Conservation (phyloP, 2,113 vertebrate genomes). For the Haemorhous mexicanus region DNA sequence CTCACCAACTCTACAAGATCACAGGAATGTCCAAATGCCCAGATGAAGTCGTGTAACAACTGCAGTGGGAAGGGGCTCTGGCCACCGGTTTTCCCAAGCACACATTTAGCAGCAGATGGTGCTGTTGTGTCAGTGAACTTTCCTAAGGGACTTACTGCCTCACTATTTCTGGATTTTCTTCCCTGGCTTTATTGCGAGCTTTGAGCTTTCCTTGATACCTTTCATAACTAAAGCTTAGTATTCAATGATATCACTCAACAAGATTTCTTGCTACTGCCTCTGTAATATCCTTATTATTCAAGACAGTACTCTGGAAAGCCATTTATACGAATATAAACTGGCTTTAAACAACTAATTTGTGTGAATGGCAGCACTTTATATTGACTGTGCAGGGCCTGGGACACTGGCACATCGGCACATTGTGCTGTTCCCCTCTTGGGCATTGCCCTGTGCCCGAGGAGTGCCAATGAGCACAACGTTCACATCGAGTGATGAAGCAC, state of each 20-base stretch:
- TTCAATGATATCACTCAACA: background rate
- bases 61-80: background rate
- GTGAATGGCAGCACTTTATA: background rate
- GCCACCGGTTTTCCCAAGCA: background rate
- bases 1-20: background rate
- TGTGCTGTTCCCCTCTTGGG: background rate
- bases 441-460: background rate
- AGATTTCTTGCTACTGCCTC: background rate
- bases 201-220: background rate
- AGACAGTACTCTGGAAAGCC: background rate
- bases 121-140: constrained; percentile 24
- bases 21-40: background rate
- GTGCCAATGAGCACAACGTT: background rate
- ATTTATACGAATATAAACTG: background rate
- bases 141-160: background rate
- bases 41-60: background rate
- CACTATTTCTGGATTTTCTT: background rate
- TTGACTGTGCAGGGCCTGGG: background rate
- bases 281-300: background rate
- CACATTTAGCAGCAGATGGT: constrained; percentile 43
- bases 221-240: background rate
- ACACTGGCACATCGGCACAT: accelerated
- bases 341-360: background rate
- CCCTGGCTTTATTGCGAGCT: background rate
- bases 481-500: background rate